Percentiles rank a stretch among this genome's conserved stretches.
These are phyloP conservation scores for Hemicentrotus pulcherrimus DNA, from an alignment of 35 echinoderm and acorn worm genomes.

Conservation along the genomic window DNA sequence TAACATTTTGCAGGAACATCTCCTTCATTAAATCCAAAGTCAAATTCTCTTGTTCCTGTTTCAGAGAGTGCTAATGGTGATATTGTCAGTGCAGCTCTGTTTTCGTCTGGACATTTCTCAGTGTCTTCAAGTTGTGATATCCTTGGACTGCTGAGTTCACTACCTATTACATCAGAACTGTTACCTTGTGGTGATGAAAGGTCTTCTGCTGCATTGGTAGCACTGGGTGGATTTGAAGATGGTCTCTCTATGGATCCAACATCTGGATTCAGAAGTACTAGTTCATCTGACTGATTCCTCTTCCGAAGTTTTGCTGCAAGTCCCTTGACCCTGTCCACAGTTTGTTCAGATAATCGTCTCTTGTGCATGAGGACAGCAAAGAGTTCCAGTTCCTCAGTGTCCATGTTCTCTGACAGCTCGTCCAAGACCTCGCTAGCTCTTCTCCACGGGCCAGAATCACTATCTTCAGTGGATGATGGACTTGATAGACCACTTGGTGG, in stretches of 20 bases:
- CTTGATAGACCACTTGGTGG: background rate
- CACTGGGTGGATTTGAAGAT: background rate
- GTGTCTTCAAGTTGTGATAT: background rate
- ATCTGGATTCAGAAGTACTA: background rate
- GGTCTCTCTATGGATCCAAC: background rate
- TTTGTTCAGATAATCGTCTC: conserved; percentile 34
- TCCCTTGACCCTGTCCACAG: conserved; percentile 43
- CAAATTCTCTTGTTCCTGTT: conserved; percentile 7
- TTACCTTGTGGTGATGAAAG: background rate
- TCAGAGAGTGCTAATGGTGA: background rate
- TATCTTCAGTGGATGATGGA: conserved; percentile 2
- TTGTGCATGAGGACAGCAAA: conserved; percentile 43
- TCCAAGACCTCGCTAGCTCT: conserved; percentile 23
- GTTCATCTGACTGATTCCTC: conserved; percentile 28
- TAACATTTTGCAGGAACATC: background rate
- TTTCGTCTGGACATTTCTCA: background rate
- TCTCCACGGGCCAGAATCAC: background rate
- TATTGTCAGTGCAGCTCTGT: background rate
- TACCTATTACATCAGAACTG: background rate
- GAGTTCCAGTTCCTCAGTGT: conserved; percentile 26
- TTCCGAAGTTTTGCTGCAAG: conserved; percentile 40
- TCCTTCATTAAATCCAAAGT: background rate
- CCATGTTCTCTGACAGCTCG: conserved; percentile 25
- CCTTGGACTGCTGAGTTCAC: background rate
- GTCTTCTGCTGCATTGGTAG: background rate